A percentile compares a stretch with the other conserved stretches of the same genome.
Conservation (phyloP, 2,888 invertebrate genomes). For the Lithodes maja region DNA sequence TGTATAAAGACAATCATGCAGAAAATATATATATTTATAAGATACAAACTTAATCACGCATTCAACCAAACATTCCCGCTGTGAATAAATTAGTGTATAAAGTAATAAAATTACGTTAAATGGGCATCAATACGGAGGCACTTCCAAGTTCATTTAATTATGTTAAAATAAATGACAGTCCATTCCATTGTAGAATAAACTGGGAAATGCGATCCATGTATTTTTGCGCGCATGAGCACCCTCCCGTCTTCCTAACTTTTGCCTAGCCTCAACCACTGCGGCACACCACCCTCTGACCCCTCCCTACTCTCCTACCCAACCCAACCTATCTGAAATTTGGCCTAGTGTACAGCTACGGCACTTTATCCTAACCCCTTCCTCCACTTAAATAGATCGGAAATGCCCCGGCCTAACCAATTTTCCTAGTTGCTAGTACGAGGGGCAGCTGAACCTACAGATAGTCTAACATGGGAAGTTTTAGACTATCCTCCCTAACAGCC, state of each 20-base stretch:
- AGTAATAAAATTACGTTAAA: constrained; percentile 35
- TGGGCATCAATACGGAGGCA: not conserved
- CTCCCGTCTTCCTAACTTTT: constrained; percentile 63
- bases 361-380: constrained; percentile 12
- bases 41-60: constrained; percentile 38
- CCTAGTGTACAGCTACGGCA: not conserved
- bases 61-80: constrained; percentile 26
- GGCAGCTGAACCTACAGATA: not conserved
- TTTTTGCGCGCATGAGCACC: constrained; percentile 44
- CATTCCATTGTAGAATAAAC: not conserved
- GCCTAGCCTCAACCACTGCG: constrained; percentile 47
- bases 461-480: not conserved
- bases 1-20: constrained; percentile 36
- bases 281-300: constrained; percentile 35
- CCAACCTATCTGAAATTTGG: constrained; percentile 41
- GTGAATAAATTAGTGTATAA: constrained; percentile 1
- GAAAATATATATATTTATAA: constrained; percentile 13
- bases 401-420: constrained; percentile 59
- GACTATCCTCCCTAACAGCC: constrained; percentile 47
- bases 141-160: constrained; percentile 14
- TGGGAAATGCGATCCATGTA: not conserved
- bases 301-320: constrained; percentile 54
- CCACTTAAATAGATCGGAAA: not conserved
- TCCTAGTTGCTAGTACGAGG: constrained; percentile 54
- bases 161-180: not conserved